Percentiles rank a stretch among this genome's conserved stretches.
phyloP scores from a whole-genome alignment of 2,888 invertebrate species.

The Mactromeris polynyma region DNA sequence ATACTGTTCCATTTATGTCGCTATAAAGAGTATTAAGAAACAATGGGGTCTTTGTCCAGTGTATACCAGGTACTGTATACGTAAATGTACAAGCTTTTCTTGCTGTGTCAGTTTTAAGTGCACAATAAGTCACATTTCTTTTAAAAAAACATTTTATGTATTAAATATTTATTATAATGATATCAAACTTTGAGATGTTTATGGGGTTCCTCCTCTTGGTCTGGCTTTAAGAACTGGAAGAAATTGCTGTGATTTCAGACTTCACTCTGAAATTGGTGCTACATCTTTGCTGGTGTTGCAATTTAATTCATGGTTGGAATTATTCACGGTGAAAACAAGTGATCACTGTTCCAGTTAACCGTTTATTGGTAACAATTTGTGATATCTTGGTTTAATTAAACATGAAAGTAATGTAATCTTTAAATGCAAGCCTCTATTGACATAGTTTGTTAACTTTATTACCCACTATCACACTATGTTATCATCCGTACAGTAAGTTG shows the following conservation, averaged over 20 bases:
- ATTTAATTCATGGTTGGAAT: no score
- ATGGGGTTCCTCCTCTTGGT: background rate
- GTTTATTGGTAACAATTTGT: background rate
- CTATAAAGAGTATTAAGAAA: background rate
- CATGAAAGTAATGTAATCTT: slow-evolving; percentile 1
- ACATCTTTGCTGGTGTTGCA: no score
- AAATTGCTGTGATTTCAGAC: background rate
- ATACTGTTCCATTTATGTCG: background rate
- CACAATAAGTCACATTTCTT: background rate
- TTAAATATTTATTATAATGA: background rate
- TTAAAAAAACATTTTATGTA: no score
- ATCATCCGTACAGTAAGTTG: background rate
- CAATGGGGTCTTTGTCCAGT: background rate
- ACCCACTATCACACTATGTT: background rate
- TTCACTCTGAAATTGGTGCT: no score
- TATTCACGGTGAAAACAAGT: background rate
- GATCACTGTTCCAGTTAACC: background rate
- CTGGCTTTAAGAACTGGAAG: background rate
- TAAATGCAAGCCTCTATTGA: background rate
- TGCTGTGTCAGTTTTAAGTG: background rate
- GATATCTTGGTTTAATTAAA: background rate
- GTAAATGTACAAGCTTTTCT: background rate
- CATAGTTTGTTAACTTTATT: slow-evolving; percentile 7
- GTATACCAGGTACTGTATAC: background rate
- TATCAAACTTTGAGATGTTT: background rate